These are phyloP conservation scores for Erebia epiphron DNA, from an alignment of 2,888 invertebrate species.

Conservation along the genomic window DNA sequence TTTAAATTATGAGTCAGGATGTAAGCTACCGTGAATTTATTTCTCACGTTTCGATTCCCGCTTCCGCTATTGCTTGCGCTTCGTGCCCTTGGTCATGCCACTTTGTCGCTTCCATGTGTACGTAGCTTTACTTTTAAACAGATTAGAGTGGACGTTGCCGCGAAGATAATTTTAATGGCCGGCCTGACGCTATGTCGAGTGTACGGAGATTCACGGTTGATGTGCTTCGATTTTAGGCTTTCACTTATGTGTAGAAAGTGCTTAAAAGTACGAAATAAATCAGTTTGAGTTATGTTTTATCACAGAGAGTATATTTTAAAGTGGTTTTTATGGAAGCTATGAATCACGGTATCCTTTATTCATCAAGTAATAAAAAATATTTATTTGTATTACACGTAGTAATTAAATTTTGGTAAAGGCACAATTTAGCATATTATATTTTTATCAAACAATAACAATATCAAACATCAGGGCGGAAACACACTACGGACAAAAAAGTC, in stretches of 20 bases:
- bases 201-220: slow-evolving; percentile 50
- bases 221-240: slow-evolving; percentile 58
- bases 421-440: too few species aligned
- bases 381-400: background rate
- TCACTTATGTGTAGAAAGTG: slow-evolving; percentile 52
- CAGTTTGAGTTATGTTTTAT: slow-evolving; percentile 26
- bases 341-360: slow-evolving; percentile 9
- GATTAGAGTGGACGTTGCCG: slow-evolving; percentile 70
- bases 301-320: slow-evolving; percentile 27
- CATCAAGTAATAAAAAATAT: slow-evolving; percentile 17
- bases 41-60: background rate
- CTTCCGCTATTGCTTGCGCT: background rate
- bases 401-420: background rate
- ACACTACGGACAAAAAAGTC: too few species aligned
- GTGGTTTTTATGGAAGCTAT: slow-evolving; percentile 20
- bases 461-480: too few species aligned
- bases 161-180: slow-evolving; percentile 69
- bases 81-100: background rate
- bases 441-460: too few species aligned
- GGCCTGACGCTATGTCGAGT: slow-evolving; percentile 58
- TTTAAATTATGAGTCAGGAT: background rate
- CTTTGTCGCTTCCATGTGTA: slow-evolving; percentile 19
- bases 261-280: slow-evolving; percentile 38
- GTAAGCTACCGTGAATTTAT: background rate
- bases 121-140: slow-evolving; percentile 46